Evolutionary conservation across 2,888 invertebrate species (phyloP).

Genomic region (Dermolepida albohirtum): DNA sequence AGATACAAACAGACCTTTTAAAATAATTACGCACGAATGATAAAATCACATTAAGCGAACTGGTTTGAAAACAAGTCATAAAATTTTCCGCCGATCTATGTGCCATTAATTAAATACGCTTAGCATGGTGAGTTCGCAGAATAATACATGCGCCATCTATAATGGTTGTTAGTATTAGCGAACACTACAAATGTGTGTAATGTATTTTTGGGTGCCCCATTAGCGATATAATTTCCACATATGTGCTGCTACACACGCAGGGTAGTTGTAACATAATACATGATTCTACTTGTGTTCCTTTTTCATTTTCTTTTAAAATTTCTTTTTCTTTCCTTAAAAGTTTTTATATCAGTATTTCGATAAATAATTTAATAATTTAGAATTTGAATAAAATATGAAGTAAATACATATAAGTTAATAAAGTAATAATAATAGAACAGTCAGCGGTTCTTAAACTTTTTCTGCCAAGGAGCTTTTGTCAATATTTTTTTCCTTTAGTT

Average conservation of each 20-base stretch:
- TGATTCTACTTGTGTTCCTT: too few relatives aligned
- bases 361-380: too few relatives aligned
- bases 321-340: too few relatives aligned
- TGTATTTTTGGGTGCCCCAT: conserved; percentile 61
- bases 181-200: conserved; percentile 61
- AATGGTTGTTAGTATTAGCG: conserved; percentile 58
- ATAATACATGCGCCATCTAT: conserved; percentile 60
- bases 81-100: conserved; percentile 59
- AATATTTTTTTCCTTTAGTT: too few relatives aligned
- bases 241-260: conserved; percentile 54
- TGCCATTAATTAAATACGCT: conserved; percentile 60
- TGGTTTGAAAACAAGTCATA: conserved; percentile 60
- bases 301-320: too few relatives aligned
- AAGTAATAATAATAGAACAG: too few relatives aligned
- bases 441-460: too few relatives aligned
- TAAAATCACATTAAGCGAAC: conserved; percentile 53
- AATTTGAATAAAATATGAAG: too few relatives aligned
- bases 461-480: too few relatives aligned
- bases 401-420: too few relatives aligned
- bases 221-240: conserved; percentile 60
- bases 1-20: conserved; percentile 45
- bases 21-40: conserved; percentile 51
- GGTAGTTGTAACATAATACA: conserved; percentile 50
- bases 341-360: too few relatives aligned
- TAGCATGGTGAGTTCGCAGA: conserved; percentile 55